Percentiles rank a stretch among this genome's conserved stretches.
These are phyloP conservation scores for Epirrita christyi DNA, from an alignment of 2,888 invertebrate species.

Conservation along the genomic window DNA sequence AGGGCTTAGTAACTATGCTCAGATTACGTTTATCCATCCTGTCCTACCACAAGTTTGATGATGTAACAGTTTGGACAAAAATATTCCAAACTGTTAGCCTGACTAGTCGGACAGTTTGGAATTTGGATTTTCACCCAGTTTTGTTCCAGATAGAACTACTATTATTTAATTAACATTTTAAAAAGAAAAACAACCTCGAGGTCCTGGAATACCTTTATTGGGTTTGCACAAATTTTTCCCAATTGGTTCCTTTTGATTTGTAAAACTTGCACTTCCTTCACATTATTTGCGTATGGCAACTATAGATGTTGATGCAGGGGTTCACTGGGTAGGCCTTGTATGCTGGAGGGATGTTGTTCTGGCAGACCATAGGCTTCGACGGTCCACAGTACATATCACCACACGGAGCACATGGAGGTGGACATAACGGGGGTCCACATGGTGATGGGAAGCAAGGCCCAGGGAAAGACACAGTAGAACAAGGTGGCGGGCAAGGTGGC, in stretches of 20 bases:
- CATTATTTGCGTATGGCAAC: slow-evolving; percentile 76
- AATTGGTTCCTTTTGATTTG: slow-evolving; percentile 1
- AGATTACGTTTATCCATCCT: too few species aligned
- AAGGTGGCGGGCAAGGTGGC: slow-evolving; percentile 22
- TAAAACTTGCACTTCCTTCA: slow-evolving; percentile 33
- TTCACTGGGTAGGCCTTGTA: slow-evolving; percentile 58
- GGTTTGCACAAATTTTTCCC: neutral
- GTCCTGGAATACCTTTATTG: slow-evolving; percentile 6
- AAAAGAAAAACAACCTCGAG: neutral
- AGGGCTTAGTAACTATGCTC: too few species aligned
- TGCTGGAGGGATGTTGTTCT: slow-evolving; percentile 48
- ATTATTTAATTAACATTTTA: too few species aligned
- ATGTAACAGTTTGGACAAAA: too few species aligned
- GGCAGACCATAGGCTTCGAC: slow-evolving; percentile 45
- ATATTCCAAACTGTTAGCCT: too few species aligned
- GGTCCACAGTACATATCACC: slow-evolving; percentile 34
- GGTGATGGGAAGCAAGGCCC: slow-evolving; percentile 12
- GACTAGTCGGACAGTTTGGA: too few species aligned
- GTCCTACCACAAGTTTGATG: too few species aligned
- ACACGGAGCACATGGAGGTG: neutral
- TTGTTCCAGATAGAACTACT: too few species aligned
- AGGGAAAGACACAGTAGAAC: slow-evolving; percentile 13
- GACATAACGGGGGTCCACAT: neutral
- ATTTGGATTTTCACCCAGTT: too few species aligned
- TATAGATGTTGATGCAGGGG: slow-evolving; percentile 78